These are phyloP conservation scores for Lepus oiostolus DNA, from an alignment of 2,797 vertebrate genomes.

Conservation along the genomic window DNA sequence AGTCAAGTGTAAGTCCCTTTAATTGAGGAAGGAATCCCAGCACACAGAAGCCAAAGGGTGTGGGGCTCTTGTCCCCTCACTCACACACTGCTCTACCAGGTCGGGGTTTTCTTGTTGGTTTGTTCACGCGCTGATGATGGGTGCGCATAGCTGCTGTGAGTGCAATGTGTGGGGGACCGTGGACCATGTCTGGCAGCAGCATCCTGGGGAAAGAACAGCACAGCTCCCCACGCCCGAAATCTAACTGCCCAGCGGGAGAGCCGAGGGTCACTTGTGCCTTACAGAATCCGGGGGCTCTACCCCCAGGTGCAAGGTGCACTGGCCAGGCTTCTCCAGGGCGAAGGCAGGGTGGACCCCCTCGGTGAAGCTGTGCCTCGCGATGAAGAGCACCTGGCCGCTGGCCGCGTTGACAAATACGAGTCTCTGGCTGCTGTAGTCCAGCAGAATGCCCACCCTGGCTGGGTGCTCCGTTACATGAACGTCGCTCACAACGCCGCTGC, in stretches of 20 bases:
- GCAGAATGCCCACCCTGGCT: slow-evolving; percentile 92
- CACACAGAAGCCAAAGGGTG: slow-evolving; percentile 11
- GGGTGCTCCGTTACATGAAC: slow-evolving; percentile 91
- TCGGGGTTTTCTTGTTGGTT: background rate
- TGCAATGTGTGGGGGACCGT: slow-evolving; percentile 13
- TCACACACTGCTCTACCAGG: background rate
- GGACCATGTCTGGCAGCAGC: background rate
- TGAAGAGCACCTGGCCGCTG: slow-evolving; percentile 93
- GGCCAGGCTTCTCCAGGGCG: slow-evolving; percentile 94
- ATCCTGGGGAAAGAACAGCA: slow-evolving; percentile 43
- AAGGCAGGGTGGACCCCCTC: slow-evolving; percentile 92
- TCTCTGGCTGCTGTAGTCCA: slow-evolving; percentile 92
- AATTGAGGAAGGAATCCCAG: slow-evolving; percentile 62
- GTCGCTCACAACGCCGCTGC: slow-evolving; percentile 90
- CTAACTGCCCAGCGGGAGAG: slow-evolving; percentile 57
- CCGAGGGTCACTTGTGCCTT: slow-evolving; percentile 90
- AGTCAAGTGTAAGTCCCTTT: slow-evolving; percentile 69
- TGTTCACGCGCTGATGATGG: background rate
- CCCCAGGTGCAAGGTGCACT: slow-evolving; percentile 91
- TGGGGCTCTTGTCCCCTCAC: background rate
- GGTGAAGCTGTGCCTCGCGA: slow-evolving; percentile 91
- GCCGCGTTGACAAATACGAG: slow-evolving; percentile 95
- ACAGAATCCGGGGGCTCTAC: slow-evolving; percentile 93
- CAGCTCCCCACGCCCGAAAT: background rate
- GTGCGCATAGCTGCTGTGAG: background rate